A percentile compares a stretch with the other conserved stretches of the same genome.
Conservation (phyloP, 1,140 invertebrate species). For the Conopomorpha cramerella region DNA sequence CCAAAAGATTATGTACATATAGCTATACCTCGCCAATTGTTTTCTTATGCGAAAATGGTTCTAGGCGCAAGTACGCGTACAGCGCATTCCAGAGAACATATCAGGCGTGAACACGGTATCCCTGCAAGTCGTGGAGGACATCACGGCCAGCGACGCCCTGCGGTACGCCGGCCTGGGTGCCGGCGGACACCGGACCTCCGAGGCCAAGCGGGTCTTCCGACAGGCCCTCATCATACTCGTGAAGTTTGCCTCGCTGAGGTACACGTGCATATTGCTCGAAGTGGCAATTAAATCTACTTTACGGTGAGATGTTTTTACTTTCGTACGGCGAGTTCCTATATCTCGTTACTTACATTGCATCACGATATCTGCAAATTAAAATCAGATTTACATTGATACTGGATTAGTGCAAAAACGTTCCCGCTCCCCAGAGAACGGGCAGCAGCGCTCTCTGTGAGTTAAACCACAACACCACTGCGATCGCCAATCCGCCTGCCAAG, state of each 20-base stretch:
- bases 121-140: slow-evolving; percentile 28
- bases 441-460: no score
- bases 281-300: slow-evolving; percentile 33
- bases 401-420: no score
- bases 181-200: slow-evolving; percentile 38
- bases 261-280: slow-evolving; percentile 32
- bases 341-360: slow-evolving; percentile 1
- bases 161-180: slow-evolving; percentile 37
- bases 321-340: slow-evolving; percentile 1
- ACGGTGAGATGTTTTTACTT: slow-evolving; percentile 27
- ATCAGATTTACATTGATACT: no score
- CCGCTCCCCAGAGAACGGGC: no score
- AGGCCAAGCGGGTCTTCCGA: slow-evolving; percentile 43
- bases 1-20: no score
- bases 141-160: slow-evolving; percentile 18
- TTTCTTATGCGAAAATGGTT: no score
- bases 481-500: no score
- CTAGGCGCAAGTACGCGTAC: slow-evolving; percentile 46
- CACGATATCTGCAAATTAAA: no score
- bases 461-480: no score
- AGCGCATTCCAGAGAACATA: slow-evolving; percentile 38
- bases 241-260: slow-evolving; percentile 43
- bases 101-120: slow-evolving; percentile 35
- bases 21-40: neutral
- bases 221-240: slow-evolving; percentile 32